Evolutionary conservation across 2,888 invertebrate species (phyloP), one percentile per base, ranked within the genome.

Genomic region (Schizotus pectinicornis): DNA sequence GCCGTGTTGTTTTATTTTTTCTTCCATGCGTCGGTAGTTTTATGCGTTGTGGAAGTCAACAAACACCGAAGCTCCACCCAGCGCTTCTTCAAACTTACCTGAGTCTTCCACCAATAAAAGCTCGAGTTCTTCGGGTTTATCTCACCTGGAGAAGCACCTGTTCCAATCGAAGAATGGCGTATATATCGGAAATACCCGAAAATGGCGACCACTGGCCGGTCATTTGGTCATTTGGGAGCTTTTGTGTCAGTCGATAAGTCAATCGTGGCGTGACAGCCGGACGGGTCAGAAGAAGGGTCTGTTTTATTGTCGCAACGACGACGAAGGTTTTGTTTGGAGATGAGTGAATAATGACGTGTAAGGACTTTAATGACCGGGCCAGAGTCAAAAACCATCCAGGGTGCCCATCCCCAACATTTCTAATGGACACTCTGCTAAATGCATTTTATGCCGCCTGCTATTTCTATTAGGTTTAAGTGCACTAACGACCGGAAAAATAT

Each of bases 341-440:
- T 46, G 61, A 58, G 22, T 22, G 59, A 62, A 62, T 67, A 70
- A 70, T 67, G 68, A 67, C 67, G 65, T 67, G 61, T 63, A 67
- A 68, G 68, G 67, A 53, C 65, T 45, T 41, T 55, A 56, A 53
- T 46, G 46, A 38, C 22, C 14, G 22, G 5, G 48, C 43, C 42
- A 30, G 11, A 49, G 43, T 54, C 11, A 41, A 54, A 54, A 54
- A 42, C 50, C 32, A 37, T 22, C 32, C 14, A 14, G 65, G 62
- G 63, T 60, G 63, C 63, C 64, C 64, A 62, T 65, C 67, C 65
- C 58, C 58, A 49, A 53, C 52, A 55, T 46, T 41, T 60, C 63
- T 67, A 67, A 67, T 67, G 65, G 67, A 61, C 63, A 56, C 59
- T 52, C 61, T 65, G 67, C 57, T 66, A 64, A 60, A 67, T 59